Evolutionary conservation across 2,797 vertebrate species (phyloP), one percentile per base, ranked within the genome.

Genomic region (Tarsius wallacei): DNA sequence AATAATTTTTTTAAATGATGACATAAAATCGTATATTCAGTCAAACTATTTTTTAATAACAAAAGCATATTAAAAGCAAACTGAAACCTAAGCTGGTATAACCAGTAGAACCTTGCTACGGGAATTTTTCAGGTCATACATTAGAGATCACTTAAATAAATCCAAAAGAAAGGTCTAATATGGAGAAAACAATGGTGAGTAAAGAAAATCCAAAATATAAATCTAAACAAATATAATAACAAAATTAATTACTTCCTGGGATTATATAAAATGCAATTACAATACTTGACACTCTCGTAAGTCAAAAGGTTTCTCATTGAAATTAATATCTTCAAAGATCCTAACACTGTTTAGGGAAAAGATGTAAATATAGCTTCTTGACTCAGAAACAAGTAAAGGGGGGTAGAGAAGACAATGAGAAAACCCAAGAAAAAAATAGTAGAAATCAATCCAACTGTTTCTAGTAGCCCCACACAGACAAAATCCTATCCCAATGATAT

Each of bases 191-290:
- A 49, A 87, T 66, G 0, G 2, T n/a, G 5, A 84, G 26, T 66
- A 84, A 95, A 87, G 42, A 57, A 94, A 94, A 66, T 22, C 2
- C 2, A 82, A 84, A 74, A 84, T 74, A 42, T 33, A 55, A 94
- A 74, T 57, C 7, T 42, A 87, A 96, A 78, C 7, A 89, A 53
- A 12, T 7, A 66, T 84, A 91, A 83, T 83, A 93, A n/a, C n/a
- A n/a, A 74, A 68, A 61, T 83, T 33, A 59, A 70, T 80, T 33
- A 14, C 55, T 86, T 91, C 49, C 5, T 61, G 21, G 49, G 6
- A 66, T 84, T 81, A 49, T 61, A 49, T 15, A 78, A 68, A 16
- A 93, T 59, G 66, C 19, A 78, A 31, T 51, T 78, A 90, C n/a
- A 87, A 68, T 61, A 78, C n/a, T 84, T 24, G 26, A 36, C 17